A percentile compares a stretch with the other conserved stretches of the same genome.
phyloP scores from a whole-genome alignment of 2,113 vertebrate species.

The Aptenodytes forsteri region DNA sequence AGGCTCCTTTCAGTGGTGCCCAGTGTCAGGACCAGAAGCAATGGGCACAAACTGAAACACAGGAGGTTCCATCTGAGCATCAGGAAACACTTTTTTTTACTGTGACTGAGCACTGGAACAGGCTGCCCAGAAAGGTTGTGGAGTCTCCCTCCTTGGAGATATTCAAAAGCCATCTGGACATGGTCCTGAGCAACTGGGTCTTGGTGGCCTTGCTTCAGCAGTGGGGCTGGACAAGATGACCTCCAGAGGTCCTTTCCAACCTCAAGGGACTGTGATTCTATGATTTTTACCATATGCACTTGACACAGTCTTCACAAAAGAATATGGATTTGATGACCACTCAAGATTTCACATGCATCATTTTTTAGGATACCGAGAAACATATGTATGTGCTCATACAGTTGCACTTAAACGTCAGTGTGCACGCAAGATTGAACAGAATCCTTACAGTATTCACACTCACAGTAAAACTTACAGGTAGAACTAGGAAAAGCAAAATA shows the following conservation, averaged over 20 bases:
- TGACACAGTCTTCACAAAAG: background rate
- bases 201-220: background rate
- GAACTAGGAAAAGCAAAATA: background rate
- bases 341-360: background rate
- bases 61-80: background rate
- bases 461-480: background rate
- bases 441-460: background rate
- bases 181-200: background rate
- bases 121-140: no score
- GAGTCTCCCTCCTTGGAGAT: background rate
- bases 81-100: background rate
- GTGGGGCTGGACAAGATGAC: background rate
- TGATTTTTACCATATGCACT: background rate
- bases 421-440: background rate
- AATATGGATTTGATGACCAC: background rate
- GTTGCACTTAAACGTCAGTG: background rate
- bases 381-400: background rate
- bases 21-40: background rate
- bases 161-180: background rate
- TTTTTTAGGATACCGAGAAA: background rate
- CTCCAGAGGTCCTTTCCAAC: background rate
- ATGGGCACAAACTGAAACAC: background rate
- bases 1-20: background rate
- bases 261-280: background rate
- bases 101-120: background rate